Evolutionary conservation across 2,797 vertebrate species (phyloP).

Genomic region (Triplophysa yarkandensis): DNA sequence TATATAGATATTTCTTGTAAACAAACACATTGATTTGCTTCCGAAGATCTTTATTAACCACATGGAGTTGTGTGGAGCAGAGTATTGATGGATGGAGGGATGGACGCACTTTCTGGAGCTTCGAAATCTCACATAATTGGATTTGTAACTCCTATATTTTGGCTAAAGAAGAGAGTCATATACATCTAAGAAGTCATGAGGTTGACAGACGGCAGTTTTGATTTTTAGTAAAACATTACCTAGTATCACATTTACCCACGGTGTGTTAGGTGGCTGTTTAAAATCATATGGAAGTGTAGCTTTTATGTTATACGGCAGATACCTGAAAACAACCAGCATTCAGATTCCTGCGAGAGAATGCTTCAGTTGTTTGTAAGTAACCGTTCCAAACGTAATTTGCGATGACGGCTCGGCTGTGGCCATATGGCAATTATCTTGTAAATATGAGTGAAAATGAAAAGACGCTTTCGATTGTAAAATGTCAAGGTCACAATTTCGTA

Average conservation of each 20-base stretch:
- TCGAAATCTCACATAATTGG: too few species aligned
- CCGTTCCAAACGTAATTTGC: slow-evolving; percentile 27
- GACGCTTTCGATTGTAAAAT: slow-evolving; percentile 31
- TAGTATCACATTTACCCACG: neutral
- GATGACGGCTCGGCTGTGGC: slow-evolving; percentile 31
- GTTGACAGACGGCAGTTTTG: too few species aligned
- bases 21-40: too few species aligned
- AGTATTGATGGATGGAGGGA: too few species aligned
- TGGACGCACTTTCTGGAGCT: too few species aligned
- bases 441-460: slow-evolving; percentile 37
- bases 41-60: too few species aligned
- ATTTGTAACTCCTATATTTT: too few species aligned
- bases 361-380: neutral
- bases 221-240: too few species aligned
- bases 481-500: slow-evolving; percentile 19
- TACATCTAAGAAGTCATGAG: too few species aligned
- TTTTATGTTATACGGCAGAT: slow-evolving; percentile 4
- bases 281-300: neutral
- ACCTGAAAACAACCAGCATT: slow-evolving; percentile 6
- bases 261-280: neutral
- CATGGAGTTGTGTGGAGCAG: too few species aligned
- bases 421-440: slow-evolving; percentile 42
- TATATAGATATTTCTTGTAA: too few species aligned
- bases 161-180: too few species aligned
- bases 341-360: neutral